Conservation (phyloP, 2,797 vertebrate genomes). For the Vultur gryphus region DNA sequence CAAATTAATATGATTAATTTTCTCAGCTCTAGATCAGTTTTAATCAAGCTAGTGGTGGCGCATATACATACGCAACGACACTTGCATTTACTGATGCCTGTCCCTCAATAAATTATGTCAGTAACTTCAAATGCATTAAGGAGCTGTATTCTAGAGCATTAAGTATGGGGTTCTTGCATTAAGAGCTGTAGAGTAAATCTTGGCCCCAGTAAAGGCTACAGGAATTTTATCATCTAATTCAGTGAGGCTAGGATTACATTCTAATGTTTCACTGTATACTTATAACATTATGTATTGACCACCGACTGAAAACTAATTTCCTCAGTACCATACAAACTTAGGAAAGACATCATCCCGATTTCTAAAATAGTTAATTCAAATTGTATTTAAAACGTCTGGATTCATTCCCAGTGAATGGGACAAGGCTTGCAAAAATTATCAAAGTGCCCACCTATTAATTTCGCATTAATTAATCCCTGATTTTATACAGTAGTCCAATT, state of each 20-base stretch:
- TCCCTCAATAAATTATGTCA: conserved; percentile 20
- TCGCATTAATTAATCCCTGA: not conserved
- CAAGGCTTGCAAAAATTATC: conserved; percentile 5
- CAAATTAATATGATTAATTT: conserved; percentile 17
- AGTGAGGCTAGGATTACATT: not conserved
- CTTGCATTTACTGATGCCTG: conserved; percentile 65
- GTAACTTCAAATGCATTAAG: not conserved
- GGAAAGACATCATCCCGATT: not conserved
- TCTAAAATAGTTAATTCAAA: not conserved
- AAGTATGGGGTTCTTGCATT: not conserved
- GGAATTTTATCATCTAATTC: not conserved
- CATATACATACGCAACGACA: conserved; percentile 15
- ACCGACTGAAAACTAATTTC: not conserved
- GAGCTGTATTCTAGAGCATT: not conserved
- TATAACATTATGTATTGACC: not conserved
- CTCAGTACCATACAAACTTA: not conserved
- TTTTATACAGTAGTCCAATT: conserved; percentile 36
- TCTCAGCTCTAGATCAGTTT: conserved; percentile 45
- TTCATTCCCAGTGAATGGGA: conserved; percentile 19
- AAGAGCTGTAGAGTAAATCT: not conserved
- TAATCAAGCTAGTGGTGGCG: conserved; percentile 31
- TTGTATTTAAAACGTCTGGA: not conserved
- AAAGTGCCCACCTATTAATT: conserved; percentile 24
- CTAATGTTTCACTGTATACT: not conserved
- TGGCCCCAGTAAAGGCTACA: not conserved